phyloP scores from a whole-genome alignment of 2,888 invertebrate species.

The Eudasyphora cyanicolor region DNA sequence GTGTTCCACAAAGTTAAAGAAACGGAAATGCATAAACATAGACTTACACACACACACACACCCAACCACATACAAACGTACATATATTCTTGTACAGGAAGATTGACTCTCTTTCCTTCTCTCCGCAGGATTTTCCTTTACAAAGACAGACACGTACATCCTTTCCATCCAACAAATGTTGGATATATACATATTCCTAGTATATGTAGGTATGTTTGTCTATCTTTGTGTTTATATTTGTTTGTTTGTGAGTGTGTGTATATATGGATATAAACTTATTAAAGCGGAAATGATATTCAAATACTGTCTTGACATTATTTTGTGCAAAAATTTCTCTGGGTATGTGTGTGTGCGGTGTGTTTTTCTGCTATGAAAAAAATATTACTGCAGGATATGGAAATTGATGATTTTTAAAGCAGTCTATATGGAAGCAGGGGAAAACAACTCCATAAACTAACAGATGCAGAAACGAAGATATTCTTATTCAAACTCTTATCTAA shows the following conservation, averaged over 20 bases:
- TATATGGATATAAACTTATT: conserved; percentile 3
- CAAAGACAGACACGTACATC: too few species aligned
- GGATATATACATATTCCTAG: too few species aligned
- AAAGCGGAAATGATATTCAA: conserved; percentile 58
- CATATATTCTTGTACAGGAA: not conserved
- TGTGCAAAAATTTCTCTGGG: not conserved
- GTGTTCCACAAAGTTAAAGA: conserved; percentile 31
- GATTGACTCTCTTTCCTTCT: too few species aligned
- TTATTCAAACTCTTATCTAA: too few species aligned
- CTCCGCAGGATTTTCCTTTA: not conserved
- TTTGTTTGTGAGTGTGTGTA: not conserved
- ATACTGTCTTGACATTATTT: conserved; percentile 36
- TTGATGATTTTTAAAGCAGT: conserved; percentile 36
- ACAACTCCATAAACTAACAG: too few species aligned
- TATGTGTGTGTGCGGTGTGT: not conserved
- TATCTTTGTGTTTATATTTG: not conserved
- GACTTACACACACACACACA: conserved; percentile 38
- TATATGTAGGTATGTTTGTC: not conserved
- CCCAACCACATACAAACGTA: not conserved
- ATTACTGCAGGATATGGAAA: conserved; percentile 25
- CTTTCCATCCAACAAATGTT: too few species aligned
- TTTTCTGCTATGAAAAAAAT: not conserved
- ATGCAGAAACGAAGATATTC: too few species aligned
- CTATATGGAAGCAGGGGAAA: too few species aligned
- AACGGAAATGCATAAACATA: conserved; percentile 45